phyloP scores from a whole-genome alignment of 2,797 vertebrate genomes.

The Vireo griseus region DNA sequence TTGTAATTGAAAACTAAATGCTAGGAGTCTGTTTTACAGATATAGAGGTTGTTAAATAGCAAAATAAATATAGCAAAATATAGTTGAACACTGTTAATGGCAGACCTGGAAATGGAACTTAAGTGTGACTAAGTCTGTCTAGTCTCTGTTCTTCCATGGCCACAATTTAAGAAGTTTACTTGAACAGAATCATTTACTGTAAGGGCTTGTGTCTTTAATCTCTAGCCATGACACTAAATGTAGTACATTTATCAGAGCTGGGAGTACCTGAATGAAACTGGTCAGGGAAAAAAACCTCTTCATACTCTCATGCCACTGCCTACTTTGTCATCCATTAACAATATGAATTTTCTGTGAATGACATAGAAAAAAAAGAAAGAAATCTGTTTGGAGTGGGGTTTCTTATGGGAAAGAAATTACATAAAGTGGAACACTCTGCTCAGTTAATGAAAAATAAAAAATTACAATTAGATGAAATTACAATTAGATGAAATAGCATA shows the following conservation, averaged over 20 bases:
- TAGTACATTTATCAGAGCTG: background rate
- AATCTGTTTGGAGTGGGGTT: accelerated
- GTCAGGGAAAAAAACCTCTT: background rate
- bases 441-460: background rate
- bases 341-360: background rate
- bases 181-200: conserved; percentile 8
- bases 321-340: background rate
- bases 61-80: too few relatives aligned
- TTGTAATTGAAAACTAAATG: background rate
- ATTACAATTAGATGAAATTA: background rate
- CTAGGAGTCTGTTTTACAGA: background rate
- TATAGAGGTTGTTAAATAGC: too few relatives aligned
- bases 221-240: background rate
- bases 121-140: background rate
- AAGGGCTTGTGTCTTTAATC: conserved; percentile 12
- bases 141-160: background rate
- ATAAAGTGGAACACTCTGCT: background rate
- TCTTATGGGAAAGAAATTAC: background rate
- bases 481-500: background rate
- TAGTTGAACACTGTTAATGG: background rate
- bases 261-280: background rate
- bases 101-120: background rate
- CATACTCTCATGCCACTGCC: background rate
- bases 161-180: conserved; percentile 10
- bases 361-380: background rate